Base-by-base conservation (phyloP, 2,113 vertebrate species). In the Psettodes erumei region DNA sequence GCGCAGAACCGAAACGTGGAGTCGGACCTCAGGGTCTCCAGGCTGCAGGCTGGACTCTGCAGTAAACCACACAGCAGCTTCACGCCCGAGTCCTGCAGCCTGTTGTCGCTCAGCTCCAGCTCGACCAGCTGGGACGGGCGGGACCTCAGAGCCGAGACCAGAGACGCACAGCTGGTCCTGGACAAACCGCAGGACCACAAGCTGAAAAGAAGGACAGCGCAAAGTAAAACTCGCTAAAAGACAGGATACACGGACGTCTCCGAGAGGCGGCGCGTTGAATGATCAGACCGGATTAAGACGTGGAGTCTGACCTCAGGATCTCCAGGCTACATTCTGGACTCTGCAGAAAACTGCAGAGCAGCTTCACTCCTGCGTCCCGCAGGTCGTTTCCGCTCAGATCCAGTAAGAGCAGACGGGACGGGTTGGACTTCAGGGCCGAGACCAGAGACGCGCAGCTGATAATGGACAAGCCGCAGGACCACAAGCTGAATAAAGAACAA, bases 21-120 rank as follows among this genome's bases (percentile, higher is more conserved):
- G 6, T 37, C 42, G 47, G 61, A 47, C 61, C 61, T 64, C 28
- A 64, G 61, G 45, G 38, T 43, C 59, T 62, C 28, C 60, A n/a
- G n/a, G n/a, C 12, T 37, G 3, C 40, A 62, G 5, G 43, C 5
- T 47, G 60, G 40, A 63, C 42, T 45, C 27, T 32, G 1, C 9
- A 45, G 3, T 13, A 18, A 6, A 21, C 1, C 60, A 21, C 40
- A 47, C 38, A 62, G 40, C 0, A 4, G 0, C 60, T 21, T 45
- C 60, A 63, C 6, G 2, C 18, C 60, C 8, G 19, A 8, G 21
- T 63, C 60, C 27, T 47, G 10, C 60, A 63, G 42, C 1, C 15
- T 5, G 42, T 63, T 63, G 3, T 0, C 0, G 0, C 38, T 61
- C 23, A 61, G 38, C 3, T 61, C 8, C 38, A 61, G 59, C 5